These are phyloP conservation scores for Aspidapion aeneum DNA, from an alignment of 2,888 invertebrate species.

Conservation along the genomic window DNA sequence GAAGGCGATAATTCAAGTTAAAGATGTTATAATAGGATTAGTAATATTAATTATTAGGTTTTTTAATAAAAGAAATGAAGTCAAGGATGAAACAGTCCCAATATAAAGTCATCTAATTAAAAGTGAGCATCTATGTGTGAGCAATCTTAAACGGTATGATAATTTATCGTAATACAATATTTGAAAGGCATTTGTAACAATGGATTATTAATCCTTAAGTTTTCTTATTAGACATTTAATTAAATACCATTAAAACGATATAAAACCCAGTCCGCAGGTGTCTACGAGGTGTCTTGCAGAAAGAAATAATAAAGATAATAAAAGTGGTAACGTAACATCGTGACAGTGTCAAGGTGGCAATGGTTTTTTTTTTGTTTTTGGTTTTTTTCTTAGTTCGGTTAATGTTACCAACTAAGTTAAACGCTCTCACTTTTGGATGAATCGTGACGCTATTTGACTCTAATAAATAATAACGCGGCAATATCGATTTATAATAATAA, in stretches of 20 bases:
- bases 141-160: conserved; percentile 16
- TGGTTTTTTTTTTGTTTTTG: no score
- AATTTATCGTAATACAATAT: conserved; percentile 23
- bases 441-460: conserved; percentile 23
- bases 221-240: conserved; percentile 24
- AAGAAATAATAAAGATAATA: conserved; percentile 24
- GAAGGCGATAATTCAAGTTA: no score
- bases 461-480: conserved; percentile 23
- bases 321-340: conserved; percentile 32
- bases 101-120: not conserved
- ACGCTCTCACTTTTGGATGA: conserved; percentile 26
- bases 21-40: no score
- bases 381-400: no score
- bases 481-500: conserved; percentile 21
- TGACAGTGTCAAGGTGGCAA: conserved; percentile 38
- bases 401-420: conserved; percentile 21
- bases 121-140: not conserved
- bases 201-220: conserved; percentile 24
- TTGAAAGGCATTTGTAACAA: conserved; percentile 22
- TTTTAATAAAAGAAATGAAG: not conserved
- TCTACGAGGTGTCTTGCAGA: conserved; percentile 21
- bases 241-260: conserved; percentile 25
- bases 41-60: no score
- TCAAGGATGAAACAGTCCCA: not conserved
- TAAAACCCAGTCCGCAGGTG: conserved; percentile 23